These are phyloP conservation scores for Mnemiopsis leidyi DNA, from an alignment of 37 sponge, comb jelly and placozoan species.

Conservation along the genomic window DNA sequence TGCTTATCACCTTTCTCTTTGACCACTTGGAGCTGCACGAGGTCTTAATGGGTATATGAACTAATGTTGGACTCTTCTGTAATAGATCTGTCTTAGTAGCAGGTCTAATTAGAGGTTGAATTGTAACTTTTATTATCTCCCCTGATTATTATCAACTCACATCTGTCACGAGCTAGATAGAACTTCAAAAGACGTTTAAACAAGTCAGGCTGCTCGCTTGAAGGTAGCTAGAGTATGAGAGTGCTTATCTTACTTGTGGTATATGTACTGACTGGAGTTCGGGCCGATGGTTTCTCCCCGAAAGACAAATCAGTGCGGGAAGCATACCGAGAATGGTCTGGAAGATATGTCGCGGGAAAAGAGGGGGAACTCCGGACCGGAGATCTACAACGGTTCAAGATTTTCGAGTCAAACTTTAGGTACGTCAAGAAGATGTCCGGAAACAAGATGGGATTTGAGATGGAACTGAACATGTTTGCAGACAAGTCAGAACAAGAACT, in stretches of 20 bases:
- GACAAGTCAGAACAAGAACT: background rate
- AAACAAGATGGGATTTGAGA: background rate
- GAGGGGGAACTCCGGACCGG: background rate
- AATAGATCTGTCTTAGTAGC: too few species aligned
- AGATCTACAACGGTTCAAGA: background rate
- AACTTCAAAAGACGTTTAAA: too few species aligned
- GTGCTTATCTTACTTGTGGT: background rate
- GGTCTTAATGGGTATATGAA: background rate
- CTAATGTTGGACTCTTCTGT: too few species aligned
- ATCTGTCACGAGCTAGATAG: background rate
- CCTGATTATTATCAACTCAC: background rate
- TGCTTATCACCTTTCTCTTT: background rate
- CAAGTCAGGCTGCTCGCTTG: background rate
- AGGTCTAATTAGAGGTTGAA: too few species aligned
- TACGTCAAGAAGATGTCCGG: background rate
- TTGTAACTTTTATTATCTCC: background rate
- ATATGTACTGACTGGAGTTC: background rate
- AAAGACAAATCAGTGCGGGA: background rate
- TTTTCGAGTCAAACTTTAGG: background rate
- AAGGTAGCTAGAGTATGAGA: background rate
- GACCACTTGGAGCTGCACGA: background rate
- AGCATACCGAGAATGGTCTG: background rate
- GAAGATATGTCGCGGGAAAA: background rate
- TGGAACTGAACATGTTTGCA: constrained; percentile 30
- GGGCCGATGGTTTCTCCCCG: background rate